Base-by-base conservation (phyloP, 2,888 invertebrate species). In the Rhogogaster chlorosoma region DNA sequence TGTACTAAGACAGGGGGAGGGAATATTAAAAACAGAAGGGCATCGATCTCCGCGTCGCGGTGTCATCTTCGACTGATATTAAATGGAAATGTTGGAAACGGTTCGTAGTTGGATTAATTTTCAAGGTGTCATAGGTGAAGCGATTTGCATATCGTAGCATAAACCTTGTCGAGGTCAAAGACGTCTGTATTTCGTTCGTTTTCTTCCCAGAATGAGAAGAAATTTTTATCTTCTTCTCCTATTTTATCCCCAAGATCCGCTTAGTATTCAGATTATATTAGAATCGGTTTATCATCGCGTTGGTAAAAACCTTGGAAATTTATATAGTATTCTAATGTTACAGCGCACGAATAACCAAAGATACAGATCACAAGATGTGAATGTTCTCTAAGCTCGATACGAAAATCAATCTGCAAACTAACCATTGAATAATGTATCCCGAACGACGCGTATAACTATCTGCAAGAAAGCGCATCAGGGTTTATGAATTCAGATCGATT, bases 1-100 rank as follows among this genome's bases (percentile, higher is more conserved):
- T 45, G 4, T 36, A 0, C n/a, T n/a, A n/a, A n/a, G n/a, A 61
- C 61, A 22, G 49, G 45, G 42, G 49, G 45, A 29, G 75, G 38
- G 75, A 75, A 70, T 75, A 15, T 45, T n/a, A 45, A 22, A 45
- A 49, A 73, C 86, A 88, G 88, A 89, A 90, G 90, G 89, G 90
- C 90, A 92, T 90, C 89, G 92, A 86, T 90, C 61, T 22, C 61
- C n/a, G n/a, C 22, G 15, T 45, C 45, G 45, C 45, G 45, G 15
- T 45, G 45, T 4, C 45, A 45, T 15, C 2, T 45, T 45, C 1
- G 12, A 45, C 45, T 45, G 45, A 45, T 15, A 12, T 45, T 45
- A 45, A 45, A 15, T 45, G 45, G 15, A 45, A 45, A 45, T 15
- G 45, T 12, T 45, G 15, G n/a, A n/a, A n/a, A n/a, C n/a, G n/a